Percentiles rank a stretch among this genome's conserved stretches.
Evolutionary conservation across 2,113 vertebrate species (phyloP).

Genomic region (Salvelinus alpinus): DNA sequence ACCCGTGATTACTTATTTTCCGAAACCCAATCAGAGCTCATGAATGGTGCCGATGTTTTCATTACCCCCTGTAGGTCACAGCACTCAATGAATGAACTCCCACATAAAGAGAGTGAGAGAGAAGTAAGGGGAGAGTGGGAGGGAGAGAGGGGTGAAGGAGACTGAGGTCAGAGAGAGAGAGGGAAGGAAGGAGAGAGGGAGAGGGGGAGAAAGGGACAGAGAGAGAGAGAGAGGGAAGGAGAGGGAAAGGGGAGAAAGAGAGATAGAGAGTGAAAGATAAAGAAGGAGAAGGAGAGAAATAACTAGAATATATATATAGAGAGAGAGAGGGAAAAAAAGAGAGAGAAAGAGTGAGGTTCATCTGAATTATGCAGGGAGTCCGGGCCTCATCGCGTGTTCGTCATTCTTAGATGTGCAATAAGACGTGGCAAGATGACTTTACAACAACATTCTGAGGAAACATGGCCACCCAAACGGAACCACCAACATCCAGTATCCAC

Average conservation of each 20-base stretch:
- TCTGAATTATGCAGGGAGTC: slow-evolving; percentile 64
- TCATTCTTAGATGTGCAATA: neutral
- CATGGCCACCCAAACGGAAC: too few species aligned
- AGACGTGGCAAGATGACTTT: neutral
- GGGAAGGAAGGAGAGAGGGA: slow-evolving; percentile 17
- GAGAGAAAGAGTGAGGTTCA: neutral
- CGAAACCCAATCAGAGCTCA: slow-evolving; percentile 38
- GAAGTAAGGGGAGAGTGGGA: neutral
- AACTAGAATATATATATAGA: too few species aligned
- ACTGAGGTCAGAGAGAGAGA: slow-evolving; percentile 19
- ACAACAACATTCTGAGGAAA: too few species aligned
- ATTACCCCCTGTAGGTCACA: slow-evolving; percentile 45
- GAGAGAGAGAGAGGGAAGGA: too few species aligned
- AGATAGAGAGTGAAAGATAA: too few species aligned
- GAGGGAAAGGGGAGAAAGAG: too few species aligned
- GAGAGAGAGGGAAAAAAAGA: neutral
- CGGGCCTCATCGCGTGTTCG: neutral
- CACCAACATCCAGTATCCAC: too few species aligned
- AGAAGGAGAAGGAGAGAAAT: too few species aligned
- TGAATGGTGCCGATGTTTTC: slow-evolving; percentile 29
- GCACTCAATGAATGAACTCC: slow-evolving; percentile 5
- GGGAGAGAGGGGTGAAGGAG: slow-evolving; percentile 4
- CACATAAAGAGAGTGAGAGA: neutral
- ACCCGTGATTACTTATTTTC: slow-evolving; percentile 4
- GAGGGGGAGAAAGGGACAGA: too few species aligned